phyloP scores from a whole-genome alignment of 1,140 invertebrate species.

The Phymorhynchus buccinoides region DNA sequence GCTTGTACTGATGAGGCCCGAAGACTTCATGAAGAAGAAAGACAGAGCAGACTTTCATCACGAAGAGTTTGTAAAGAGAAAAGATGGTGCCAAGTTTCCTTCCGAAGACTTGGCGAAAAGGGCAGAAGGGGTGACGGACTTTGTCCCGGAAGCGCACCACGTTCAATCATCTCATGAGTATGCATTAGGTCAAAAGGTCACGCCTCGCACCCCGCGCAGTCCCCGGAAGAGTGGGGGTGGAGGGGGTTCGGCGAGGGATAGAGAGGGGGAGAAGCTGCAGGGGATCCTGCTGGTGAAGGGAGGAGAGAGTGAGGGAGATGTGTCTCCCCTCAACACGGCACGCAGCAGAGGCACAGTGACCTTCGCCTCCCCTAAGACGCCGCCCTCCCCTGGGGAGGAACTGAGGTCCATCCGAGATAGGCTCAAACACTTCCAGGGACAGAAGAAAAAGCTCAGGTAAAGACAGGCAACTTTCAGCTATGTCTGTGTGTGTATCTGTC shows the following conservation, averaged over 20 bases:
- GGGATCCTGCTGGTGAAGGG: slow-evolving; percentile 43
- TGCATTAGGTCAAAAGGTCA: background rate
- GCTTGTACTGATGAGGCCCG: slow-evolving; percentile 43
- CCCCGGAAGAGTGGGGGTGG: background rate
- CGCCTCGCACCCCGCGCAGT: background rate
- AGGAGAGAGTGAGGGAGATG: slow-evolving; percentile 28
- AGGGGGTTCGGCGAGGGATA: slow-evolving; percentile 29
- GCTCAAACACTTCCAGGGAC: slow-evolving; percentile 49
- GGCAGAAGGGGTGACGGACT: slow-evolving; percentile 19
- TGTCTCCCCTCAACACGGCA: slow-evolving; percentile 36
- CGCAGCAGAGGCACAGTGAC: slow-evolving; percentile 42
- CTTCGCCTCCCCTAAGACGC: slow-evolving; percentile 30
- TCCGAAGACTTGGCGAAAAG: slow-evolving; percentile 48
- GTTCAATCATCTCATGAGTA: background rate
- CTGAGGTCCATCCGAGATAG: slow-evolving; percentile 52
- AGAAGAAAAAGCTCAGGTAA: slow-evolving; percentile 57
- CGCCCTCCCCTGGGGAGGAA: slow-evolving; percentile 46
- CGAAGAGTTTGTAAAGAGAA: slow-evolving; percentile 47
- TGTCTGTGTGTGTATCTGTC: background rate
- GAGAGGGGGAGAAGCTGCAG: slow-evolving; percentile 37
- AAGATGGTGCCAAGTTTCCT: too few species aligned
- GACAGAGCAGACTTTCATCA: background rate
- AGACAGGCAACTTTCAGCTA: too few species aligned
- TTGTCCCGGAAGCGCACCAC: background rate
- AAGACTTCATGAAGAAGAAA: slow-evolving; percentile 47